Evolutionary conservation across 2,888 invertebrate genomes (phyloP).

Genomic region (Elysia crispata): DNA sequence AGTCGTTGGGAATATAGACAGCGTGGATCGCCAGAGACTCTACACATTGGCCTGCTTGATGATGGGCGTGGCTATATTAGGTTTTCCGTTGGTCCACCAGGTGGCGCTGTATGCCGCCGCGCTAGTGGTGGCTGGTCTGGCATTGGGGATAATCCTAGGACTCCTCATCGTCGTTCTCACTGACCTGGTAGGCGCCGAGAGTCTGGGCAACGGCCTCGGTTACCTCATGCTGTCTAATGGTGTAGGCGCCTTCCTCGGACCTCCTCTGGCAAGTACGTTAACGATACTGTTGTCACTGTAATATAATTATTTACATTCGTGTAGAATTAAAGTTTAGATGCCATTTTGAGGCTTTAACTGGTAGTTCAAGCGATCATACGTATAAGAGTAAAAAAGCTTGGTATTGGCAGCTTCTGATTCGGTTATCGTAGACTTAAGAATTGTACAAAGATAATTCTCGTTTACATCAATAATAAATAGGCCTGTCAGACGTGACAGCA

Average conservation of each 20-base stretch:
- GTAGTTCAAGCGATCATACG: no score
- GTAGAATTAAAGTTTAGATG: no score
- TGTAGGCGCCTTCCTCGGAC: slow-evolving; percentile 64
- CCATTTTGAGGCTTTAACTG: no score
- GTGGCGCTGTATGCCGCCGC: slow-evolving; percentile 42
- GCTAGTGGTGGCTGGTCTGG: slow-evolving; percentile 57
- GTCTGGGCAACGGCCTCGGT: slow-evolving; percentile 66
- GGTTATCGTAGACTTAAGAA: no score
- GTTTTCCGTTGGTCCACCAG: slow-evolving; percentile 50
- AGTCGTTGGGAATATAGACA: slow-evolving; percentile 61
- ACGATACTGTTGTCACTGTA: no score
- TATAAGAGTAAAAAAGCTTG: no score
- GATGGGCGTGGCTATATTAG: slow-evolving; percentile 55
- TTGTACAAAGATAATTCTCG: no score
- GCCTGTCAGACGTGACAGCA: no score
- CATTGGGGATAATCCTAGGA: slow-evolving; percentile 67
- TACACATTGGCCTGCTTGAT: slow-evolving; percentile 61
- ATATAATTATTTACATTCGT: no score
- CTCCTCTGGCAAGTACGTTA: slow-evolving; percentile 62
- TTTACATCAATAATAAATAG: no score
- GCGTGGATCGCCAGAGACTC: slow-evolving; percentile 57
- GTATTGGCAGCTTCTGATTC: no score
- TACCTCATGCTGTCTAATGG: slow-evolving; percentile 71
- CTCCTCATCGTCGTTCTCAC: slow-evolving; percentile 66
- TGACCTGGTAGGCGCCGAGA: slow-evolving; percentile 64